A percentile compares a stretch with the other conserved stretches of the same genome.
These are phyloP conservation scores for Acanthosepion pharaonis DNA, from an alignment of 2,888 invertebrate genomes.

Conservation along the genomic window DNA sequence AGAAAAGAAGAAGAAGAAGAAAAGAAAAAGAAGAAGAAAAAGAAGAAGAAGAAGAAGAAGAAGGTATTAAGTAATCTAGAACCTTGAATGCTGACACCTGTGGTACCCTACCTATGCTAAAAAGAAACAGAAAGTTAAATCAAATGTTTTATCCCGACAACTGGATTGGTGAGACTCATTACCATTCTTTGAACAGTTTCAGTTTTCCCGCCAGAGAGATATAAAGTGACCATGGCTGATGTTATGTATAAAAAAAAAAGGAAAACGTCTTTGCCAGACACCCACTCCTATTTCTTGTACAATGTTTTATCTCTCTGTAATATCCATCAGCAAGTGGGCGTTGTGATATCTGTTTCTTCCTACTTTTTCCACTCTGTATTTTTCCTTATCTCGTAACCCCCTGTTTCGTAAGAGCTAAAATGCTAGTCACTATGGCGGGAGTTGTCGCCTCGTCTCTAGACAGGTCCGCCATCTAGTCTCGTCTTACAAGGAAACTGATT, in stretches of 20 bases:
- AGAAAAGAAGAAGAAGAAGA: no score
- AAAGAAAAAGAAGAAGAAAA: no score
- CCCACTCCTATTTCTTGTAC: not conserved
- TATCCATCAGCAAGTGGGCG: constrained; percentile 33
- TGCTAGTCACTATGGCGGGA: not conserved
- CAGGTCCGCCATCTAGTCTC: not conserved
- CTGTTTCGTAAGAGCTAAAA: constrained; percentile 1
- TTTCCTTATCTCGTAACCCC: constrained; percentile 20
- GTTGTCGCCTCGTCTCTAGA: not conserved
- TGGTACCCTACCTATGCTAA: no score
- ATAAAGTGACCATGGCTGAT: no score
- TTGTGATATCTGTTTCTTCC: not conserved
- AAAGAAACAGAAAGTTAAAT: no score
- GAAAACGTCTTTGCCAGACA: not conserved
- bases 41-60: no score
- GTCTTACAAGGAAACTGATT: constrained; percentile 5
- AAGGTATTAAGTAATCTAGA: no score
- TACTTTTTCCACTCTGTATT: not conserved
- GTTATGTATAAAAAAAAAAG: not conserved
- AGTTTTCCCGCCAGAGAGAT: no score
- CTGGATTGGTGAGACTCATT: no score
- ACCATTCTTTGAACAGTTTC: no score
- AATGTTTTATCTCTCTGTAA: not conserved
- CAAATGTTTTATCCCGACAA: no score
- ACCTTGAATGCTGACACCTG: no score